Percentiles rank a stretch among this genome's conserved stretches.
phyloP scores from a whole-genome alignment of 2,113 vertebrate genomes.

The Notechis scutatus region DNA sequence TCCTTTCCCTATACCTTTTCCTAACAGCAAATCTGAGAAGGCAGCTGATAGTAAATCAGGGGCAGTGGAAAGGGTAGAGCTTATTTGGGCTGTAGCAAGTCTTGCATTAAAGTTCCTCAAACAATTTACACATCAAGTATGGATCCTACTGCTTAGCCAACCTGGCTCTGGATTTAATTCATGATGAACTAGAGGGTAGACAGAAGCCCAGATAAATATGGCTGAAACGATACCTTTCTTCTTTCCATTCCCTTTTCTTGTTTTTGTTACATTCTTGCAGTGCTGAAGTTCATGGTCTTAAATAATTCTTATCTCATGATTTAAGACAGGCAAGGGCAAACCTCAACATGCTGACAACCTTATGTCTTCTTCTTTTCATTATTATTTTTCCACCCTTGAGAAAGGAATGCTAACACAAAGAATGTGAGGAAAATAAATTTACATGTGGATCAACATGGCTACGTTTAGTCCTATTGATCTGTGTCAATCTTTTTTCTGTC shows the following conservation, averaged over 20 bases:
- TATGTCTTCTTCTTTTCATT: neutral
- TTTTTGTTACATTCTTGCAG: neutral
- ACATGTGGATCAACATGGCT: fast-evolving
- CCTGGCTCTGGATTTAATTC: neutral
- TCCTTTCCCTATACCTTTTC: neutral
- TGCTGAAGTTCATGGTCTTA: neutral
- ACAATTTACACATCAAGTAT: neutral
- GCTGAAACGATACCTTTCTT: neutral
- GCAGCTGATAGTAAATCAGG: neutral
- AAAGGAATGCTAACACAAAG: neutral
- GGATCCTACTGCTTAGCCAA: neutral
- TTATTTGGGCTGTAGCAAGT: neutral
- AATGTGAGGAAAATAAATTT: fast-evolving
- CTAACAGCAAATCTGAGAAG: neutral
- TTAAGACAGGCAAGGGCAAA: neutral
- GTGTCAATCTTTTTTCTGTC: slow-evolving; percentile 3
- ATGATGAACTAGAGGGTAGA: neutral
- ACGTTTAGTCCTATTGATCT: neutral
- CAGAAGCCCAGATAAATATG: neutral
- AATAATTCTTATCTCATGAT: neutral
- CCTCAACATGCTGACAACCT: neutral
- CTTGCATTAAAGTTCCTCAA: neutral
- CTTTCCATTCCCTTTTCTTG: neutral
- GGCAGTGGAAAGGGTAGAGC: neutral
- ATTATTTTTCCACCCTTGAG: slow-evolving; percentile 1